These are phyloP conservation scores for Tubulanus polymorphus DNA, from an alignment of 2,888 invertebrate genomes.

Conservation along the genomic window DNA sequence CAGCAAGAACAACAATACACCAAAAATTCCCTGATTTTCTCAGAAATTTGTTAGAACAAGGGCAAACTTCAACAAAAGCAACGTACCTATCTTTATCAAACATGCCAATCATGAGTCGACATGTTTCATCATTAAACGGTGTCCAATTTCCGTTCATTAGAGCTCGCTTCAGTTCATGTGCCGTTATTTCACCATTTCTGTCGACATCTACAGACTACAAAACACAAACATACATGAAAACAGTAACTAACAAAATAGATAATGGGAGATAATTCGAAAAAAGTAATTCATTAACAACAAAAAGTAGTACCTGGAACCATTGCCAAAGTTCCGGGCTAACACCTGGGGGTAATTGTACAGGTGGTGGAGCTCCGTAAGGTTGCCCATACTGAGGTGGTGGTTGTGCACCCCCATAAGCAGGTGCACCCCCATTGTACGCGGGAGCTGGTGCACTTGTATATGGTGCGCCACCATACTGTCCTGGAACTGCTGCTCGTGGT, in stretches of 20 bases:
- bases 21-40: too few relatives aligned
- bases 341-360: constrained; percentile 30
- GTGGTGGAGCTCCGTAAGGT: constrained; percentile 16
- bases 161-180: constrained; percentile 44
- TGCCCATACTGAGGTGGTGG: constrained; percentile 11
- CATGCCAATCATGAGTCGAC: constrained; percentile 54
- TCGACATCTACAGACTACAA: constrained; percentile 42
- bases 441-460: constrained; percentile 19
- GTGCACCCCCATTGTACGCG: constrained; percentile 13
- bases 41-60: not conserved
- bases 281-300: too few relatives aligned
- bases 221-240: too few relatives aligned
- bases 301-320: constrained; percentile 45
- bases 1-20: not conserved
- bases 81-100: constrained; percentile 50
- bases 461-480: constrained; percentile 5
- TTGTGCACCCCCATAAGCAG: constrained; percentile 24
- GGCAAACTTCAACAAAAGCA: not conserved
- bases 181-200: constrained; percentile 43
- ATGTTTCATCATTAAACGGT: constrained; percentile 52
- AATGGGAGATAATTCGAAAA: too few relatives aligned
- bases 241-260: too few relatives aligned
- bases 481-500: constrained; percentile 4
- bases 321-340: constrained; percentile 44
- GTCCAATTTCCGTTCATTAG: constrained; percentile 53